Conservation (phyloP, 1,140 invertebrate species). For the Zaprionus kolodkinae region DNA sequence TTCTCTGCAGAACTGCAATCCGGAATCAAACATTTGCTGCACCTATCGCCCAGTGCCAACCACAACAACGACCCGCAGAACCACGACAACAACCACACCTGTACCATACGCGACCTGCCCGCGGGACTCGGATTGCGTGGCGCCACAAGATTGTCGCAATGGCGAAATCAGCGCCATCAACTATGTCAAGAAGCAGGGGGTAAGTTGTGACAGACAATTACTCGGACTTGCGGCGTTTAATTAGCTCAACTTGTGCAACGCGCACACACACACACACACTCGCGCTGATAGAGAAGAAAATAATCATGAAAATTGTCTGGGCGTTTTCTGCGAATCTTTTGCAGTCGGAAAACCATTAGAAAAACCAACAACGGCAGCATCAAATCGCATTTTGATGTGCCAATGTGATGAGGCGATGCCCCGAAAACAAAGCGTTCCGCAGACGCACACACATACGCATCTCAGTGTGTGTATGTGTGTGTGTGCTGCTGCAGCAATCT, state of each 20-base stretch:
- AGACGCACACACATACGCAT: background rate
- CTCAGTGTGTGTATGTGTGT: too few relatives aligned
- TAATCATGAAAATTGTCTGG: constrained; percentile 39
- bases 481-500: constrained; percentile 32
- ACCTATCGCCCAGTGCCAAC: constrained; percentile 62
- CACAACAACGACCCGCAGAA: constrained; percentile 37
- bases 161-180: constrained; percentile 75
- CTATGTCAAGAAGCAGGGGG: constrained; percentile 71
- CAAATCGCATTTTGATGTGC: constrained; percentile 64
- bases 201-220: constrained; percentile 57
- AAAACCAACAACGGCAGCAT: constrained; percentile 40
- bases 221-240: constrained; percentile 34
- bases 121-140: constrained; percentile 71
- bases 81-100: constrained; percentile 63
- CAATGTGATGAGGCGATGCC: constrained; percentile 53
- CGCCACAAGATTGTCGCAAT: constrained; percentile 69
- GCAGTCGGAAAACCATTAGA: constrained; percentile 36
- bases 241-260: constrained; percentile 47
- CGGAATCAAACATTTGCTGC: constrained; percentile 72
- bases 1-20: constrained; percentile 67
- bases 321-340: constrained; percentile 25
- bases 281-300: constrained; percentile 15
- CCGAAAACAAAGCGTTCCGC: constrained; percentile 55
- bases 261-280: constrained; percentile 1
- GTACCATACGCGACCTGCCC: constrained; percentile 60